Evolutionary conservation across 2,113 vertebrate species (phyloP).

Genomic region (Nothobranchius kuhntae): DNA sequence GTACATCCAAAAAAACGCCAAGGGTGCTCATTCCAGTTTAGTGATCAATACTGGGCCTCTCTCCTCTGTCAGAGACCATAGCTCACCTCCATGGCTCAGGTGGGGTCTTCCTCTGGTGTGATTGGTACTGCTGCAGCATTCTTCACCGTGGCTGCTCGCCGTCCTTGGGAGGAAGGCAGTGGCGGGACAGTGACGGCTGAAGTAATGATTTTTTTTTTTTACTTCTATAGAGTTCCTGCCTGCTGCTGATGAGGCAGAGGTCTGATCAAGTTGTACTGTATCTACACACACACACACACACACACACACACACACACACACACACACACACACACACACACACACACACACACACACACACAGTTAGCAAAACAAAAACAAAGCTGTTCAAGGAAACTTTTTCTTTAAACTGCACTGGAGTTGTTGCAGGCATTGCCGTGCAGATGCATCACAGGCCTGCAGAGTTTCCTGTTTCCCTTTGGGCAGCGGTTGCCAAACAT

Average conservation of each 20-base stretch:
- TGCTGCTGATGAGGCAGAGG: conserved; percentile 57
- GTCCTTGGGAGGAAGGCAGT: conserved; percentile 54
- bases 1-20: not conserved
- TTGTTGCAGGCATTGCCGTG: conserved; percentile 3
- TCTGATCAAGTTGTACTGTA: conserved; percentile 51
- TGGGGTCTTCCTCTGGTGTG: conserved; percentile 29
- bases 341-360: too few species aligned
- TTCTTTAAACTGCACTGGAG: not conserved
- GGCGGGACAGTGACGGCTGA: conserved; percentile 52
- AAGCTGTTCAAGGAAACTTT: conserved; percentile 8
- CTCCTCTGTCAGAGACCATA: not conserved
- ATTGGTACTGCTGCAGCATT: conserved; percentile 41
- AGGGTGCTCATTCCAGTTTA: not conserved
- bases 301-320: conserved; percentile 18
- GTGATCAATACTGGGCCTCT: conserved; percentile 10
- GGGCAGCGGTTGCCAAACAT: conserved; percentile 63
- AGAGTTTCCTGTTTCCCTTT: conserved; percentile 42
- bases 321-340: too few species aligned
- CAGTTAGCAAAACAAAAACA: conserved; percentile 19
- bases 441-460: conserved; percentile 15
- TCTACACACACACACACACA: conserved; percentile 31
- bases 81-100: conserved; percentile 36
- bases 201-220: conserved; percentile 73
- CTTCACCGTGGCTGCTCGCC: conserved; percentile 50
- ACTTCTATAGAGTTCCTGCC: conserved; percentile 65